Evolutionary conservation across 2,797 vertebrate species (phyloP), one percentile per base, ranked within the genome.

Genomic region (Eurystomus glaucurus): DNA sequence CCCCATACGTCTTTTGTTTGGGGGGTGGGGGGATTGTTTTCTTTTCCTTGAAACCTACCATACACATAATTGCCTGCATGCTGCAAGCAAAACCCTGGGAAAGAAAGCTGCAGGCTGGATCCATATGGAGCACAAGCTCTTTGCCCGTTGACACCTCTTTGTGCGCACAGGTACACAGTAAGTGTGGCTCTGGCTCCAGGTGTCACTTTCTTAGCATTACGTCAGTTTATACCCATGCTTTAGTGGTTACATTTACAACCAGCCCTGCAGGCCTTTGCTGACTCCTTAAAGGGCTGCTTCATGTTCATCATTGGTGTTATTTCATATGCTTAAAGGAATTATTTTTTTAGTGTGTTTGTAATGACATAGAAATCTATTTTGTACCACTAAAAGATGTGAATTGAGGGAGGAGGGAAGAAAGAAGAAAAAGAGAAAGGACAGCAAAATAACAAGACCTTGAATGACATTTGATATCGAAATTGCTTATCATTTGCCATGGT

Each of bases 401-500:
- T 8, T 22, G 5, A 2, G 20, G 8, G 5, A 1, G 19, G 7
- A 1, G 7, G 6, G 7, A 2, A 13, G 7, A 39, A 7, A 9
- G 8, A 26, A 51, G 14, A 17, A 23, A 29, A 52, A 52, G 6
- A 14, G n/a, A 64, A 84, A 33, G 2, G 15, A 12, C 14, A 74
- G 2, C 3, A 5, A 51, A 17, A 48, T 76, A 75, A 82, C 16
- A 20, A 51, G 82, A 77, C 25, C 6, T 16, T 86, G 64, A 76
- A 79, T 91, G 52, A 22, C 39, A 90, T 85, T 92, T 97, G 57
- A 95, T 83, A 76, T 43, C 72, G 57, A 96, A 97, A 96, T 83
- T 93, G 37, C 37, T 91, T 62, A 54, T 90, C 21, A 75, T 90
- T 96, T 96, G 16, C 51, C 23, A 64, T 55, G 25, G 45, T 90